Evolutionary conservation across 2,888 invertebrate species (phyloP).

Genomic region (Hemistola chrysoprasaria): DNA sequence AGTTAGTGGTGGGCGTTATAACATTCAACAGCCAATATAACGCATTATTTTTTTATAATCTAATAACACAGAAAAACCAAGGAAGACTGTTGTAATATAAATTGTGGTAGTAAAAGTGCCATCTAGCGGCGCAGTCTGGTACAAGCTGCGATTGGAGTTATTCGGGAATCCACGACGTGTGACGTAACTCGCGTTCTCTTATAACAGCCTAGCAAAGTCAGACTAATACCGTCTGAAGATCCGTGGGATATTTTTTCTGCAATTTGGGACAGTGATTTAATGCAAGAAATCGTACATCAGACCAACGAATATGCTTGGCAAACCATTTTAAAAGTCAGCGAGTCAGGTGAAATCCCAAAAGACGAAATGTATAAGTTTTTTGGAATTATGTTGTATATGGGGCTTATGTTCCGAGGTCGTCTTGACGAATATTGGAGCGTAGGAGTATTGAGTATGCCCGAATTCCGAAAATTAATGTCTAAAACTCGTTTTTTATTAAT

Average conservation of each 20-base stretch:
- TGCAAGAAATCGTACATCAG: constrained; percentile 2
- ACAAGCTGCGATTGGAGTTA: too few relatives aligned
- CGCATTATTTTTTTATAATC: too few relatives aligned
- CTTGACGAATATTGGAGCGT: constrained; percentile 20
- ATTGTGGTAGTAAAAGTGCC: too few relatives aligned
- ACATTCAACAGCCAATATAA: too few relatives aligned
- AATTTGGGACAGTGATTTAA: constrained; percentile 1
- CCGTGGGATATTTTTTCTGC: constrained; percentile 1
- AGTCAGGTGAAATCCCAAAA: not conserved
- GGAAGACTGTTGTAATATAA: too few relatives aligned
- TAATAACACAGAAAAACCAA: too few relatives aligned
- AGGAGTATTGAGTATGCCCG: constrained; percentile 25
- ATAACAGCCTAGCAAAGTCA: too few relatives aligned
- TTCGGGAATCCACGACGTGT: too few relatives aligned
- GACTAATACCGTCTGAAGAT: constrained; percentile 2
- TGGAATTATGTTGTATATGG: constrained; percentile 4
- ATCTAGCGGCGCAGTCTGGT: too few relatives aligned
- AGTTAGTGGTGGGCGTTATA: too few relatives aligned
- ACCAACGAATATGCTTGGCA: constrained; percentile 8
- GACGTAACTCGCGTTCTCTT: too few relatives aligned
- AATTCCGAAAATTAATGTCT: constrained; percentile 20
- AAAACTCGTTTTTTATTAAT: constrained; percentile 12
- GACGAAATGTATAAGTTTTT: constrained; percentile 3
- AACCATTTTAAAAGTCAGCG: not conserved
- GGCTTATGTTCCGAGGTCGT: constrained; percentile 1